Percentiles rank a stretch among this genome's conserved stretches.
Evolutionary conservation across 2,797 vertebrate genomes (phyloP).

Genomic region (Hoplostethus mediterraneus): DNA sequence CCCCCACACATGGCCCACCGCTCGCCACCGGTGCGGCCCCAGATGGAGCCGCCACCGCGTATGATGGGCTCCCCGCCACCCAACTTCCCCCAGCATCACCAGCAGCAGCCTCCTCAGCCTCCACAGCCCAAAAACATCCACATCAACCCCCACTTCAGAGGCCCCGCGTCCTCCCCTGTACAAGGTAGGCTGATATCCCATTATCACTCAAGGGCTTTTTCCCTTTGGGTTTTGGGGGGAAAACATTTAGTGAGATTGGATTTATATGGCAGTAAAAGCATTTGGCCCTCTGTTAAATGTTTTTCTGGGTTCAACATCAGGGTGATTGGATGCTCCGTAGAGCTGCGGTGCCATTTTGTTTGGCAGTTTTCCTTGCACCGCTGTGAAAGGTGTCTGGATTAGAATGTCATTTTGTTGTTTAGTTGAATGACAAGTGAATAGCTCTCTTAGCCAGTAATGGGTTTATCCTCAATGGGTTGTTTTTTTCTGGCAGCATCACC

Average conservation of each 20-base stretch:
- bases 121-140: slow-evolving; percentile 96
- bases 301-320: slow-evolving; percentile 12
- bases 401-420: slow-evolving; percentile 70
- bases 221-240: not conserved
- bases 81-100: slow-evolving; percentile 82
- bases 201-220: not conserved
- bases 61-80: slow-evolving; percentile 90
- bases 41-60: slow-evolving; percentile 86
- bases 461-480: slow-evolving; percentile 56
- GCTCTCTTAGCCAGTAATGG: slow-evolving; percentile 71
- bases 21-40: slow-evolving; percentile 88
- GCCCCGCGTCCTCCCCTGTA: slow-evolving; percentile 89
- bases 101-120: slow-evolving; percentile 79
- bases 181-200: slow-evolving; percentile 86
- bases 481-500: slow-evolving; percentile 57
- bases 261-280: not conserved
- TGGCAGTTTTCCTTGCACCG: slow-evolving; percentile 43
- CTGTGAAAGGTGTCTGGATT: slow-evolving; percentile 71
- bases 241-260: not conserved
- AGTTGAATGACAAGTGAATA: slow-evolving; percentile 76
- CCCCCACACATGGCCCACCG: slow-evolving; percentile 90
- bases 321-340: slow-evolving; percentile 1
- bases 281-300: not conserved
- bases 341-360: slow-evolving; percentile 25
- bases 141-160: slow-evolving; percentile 99